phyloP scores from a whole-genome alignment of 2,113 vertebrate species.

The Aegotheles bennettii region DNA sequence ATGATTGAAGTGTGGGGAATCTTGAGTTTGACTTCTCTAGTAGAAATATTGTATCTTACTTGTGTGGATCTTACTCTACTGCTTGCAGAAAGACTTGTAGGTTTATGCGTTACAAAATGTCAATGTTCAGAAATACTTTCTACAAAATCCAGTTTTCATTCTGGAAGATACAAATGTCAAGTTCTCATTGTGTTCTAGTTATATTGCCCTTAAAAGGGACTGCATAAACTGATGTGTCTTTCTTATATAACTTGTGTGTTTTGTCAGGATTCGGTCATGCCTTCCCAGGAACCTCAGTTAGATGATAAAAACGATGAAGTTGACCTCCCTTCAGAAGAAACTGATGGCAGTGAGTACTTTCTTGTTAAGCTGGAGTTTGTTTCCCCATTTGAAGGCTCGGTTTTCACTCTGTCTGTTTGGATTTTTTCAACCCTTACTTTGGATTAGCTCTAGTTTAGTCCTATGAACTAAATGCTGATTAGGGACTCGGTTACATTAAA shows the following conservation, averaged over 20 bases:
- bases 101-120: neutral
- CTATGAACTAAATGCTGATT: neutral
- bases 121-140: neutral
- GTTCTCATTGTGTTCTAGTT: neutral
- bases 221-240: neutral
- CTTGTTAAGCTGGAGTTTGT: neutral
- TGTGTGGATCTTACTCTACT: neutral
- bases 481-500: neutral
- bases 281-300: conserved; percentile 92
- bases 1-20: neutral
- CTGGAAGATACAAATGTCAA: neutral
- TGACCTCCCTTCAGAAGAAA: conserved; percentile 85
- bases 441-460: neutral
- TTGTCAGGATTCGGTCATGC: conserved; percentile 96
- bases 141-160: neutral
- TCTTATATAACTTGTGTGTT: neutral
- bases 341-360: conserved; percentile 82
- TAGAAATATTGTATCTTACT: neutral
- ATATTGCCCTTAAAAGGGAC: neutral
- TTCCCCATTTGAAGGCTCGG: neutral
- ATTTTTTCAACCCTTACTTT: neutral
- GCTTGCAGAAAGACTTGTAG: neutral
- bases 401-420: neutral
- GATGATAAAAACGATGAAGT: conserved; percentile 83
- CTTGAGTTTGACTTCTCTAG: neutral